Evolutionary conservation across 1,140 invertebrate genomes (phyloP).

Genomic region (Drosophila miranda): DNA sequence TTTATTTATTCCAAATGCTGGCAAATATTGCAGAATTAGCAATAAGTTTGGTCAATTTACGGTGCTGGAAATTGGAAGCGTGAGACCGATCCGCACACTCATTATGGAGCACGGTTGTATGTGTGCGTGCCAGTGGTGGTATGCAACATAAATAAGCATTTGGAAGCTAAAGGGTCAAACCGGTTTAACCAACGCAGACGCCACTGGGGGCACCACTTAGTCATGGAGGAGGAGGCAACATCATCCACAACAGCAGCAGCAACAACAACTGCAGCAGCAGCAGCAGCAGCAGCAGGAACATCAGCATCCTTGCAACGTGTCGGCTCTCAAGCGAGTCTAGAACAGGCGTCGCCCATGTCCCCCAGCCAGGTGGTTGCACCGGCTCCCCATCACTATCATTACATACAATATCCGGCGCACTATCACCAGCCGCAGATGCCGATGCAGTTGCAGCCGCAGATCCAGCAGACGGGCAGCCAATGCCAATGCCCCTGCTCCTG

Average conservation of each 20-base stretch:
- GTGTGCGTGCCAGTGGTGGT: slow-evolving; percentile 24
- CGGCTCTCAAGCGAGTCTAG: slow-evolving; percentile 66
- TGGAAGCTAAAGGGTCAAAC: slow-evolving; percentile 76
- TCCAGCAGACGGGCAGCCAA: slow-evolving; percentile 49
- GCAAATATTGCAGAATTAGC: slow-evolving; percentile 52
- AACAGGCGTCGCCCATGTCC: slow-evolving; percentile 14
- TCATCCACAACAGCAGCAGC: slow-evolving; percentile 16
- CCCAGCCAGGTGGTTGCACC: slow-evolving; percentile 22
- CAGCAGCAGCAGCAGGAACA: slow-evolving; percentile 18
- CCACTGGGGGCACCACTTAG: slow-evolving; percentile 48
- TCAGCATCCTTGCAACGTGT: slow-evolving; percentile 73
- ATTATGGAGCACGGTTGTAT: slow-evolving; percentile 18
- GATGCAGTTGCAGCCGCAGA: slow-evolving; percentile 32
- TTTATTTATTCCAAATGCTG: slow-evolving; percentile 42
- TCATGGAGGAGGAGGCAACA: slow-evolving; percentile 38
- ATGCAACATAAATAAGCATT: slow-evolving; percentile 64
- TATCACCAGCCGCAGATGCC: slow-evolving; percentile 51
- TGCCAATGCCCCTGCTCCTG: slow-evolving; percentile 78
- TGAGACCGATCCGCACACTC: slow-evolving; percentile 52
- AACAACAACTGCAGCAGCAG: slow-evolving; percentile 18
- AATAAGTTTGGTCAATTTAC: slow-evolving; percentile 68
- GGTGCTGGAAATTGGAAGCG: slow-evolving; percentile 54
- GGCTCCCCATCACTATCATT: slow-evolving; percentile 75
- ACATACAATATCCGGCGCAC: slow-evolving; percentile 78
- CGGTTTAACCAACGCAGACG: slow-evolving; percentile 59